Base-by-base conservation (phyloP, 64 coral and sea anemone species). In the Montipora capricornis region DNA sequence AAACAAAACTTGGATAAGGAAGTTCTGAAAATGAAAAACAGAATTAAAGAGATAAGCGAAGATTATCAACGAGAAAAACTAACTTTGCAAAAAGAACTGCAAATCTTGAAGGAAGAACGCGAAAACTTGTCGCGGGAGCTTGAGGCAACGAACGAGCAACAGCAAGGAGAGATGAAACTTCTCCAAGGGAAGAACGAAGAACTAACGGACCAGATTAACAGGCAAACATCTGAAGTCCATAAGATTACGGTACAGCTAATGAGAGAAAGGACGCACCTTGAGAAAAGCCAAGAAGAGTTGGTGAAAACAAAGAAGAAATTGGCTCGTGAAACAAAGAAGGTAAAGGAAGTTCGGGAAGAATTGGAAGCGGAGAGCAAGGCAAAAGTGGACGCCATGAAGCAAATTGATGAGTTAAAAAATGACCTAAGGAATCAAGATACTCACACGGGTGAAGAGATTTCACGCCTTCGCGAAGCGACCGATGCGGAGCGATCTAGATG, bases 311-410 rank as follows among this genome's bases (percentile, higher is more conserved):
- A 37, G 53, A 57, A 57, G 11, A 57, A 6, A 11, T 57, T 57
- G 53, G 53, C 53, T 6, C 53, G 53, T 57, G 53, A 57, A 11
- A 57, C 6, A 11, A 57, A 57, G 53, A 57, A 97, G 12, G 81
- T 92, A 37, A 97, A 92, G 60, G 89, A 97, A 62, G 60, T 82
- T 0, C 91, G 91, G 49, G 81, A 89, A 57, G 90, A 89, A 19
- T 49, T 94, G 3, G 89, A 78, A 49, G 77, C 81, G 2, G 89
- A 94, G 45, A 60, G 19, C 47, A 95, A 95, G 75, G 55, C 55
- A 16, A 94, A 81, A 17, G 83, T 60, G 7, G 82, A 80, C 17
- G 76, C 52, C 9, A 20, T 50, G 4, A 88, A 60, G 45, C 89
- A 97, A 69, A 17, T 64, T 20, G 93, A 88, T 17, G 16, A 49